Evolutionary conservation across 2,113 vertebrate genomes (phyloP), one percentile per base, ranked within the genome.

Genomic region (Dunckerocampus dactyliophorus): DNA sequence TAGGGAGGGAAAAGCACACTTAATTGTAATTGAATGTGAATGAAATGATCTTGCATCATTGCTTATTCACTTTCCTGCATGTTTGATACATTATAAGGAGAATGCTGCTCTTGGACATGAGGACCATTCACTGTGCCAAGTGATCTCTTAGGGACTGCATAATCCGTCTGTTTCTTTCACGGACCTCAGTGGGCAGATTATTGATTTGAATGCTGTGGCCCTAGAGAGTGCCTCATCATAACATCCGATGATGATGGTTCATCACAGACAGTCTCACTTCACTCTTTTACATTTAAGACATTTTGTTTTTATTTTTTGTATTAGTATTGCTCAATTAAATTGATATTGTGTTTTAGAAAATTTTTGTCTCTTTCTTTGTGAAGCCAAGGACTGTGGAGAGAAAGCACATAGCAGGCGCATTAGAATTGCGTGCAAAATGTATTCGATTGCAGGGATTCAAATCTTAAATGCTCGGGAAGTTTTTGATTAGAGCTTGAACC

Each of bases 51-150:
- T 83, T 57, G 81, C 67, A 79, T 86, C 83, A 81, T 76, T 71
- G 72, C 69, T 54, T 67, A 9, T 86, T 87, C 82, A 82, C 76
- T 83, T 88, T 75, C 34, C 51, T 47, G 71, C 80, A 79, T 72
- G 81, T 86, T 69, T 50, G 76, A 53, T 67, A 68, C 80, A 71
- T 77, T 81, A 79, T 65, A 61, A 62, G 72, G 49, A 81, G 67
- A 65, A 63, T 74, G 73, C 71, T 69, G 64, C 74, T 83, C 57
- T 60, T 67, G 67, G 73, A 80, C 82, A 78, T 52, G 70, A 85
- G 77, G 64, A 83, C 82, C 62, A 85, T 82, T 86, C 82, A 88
- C 85, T 74, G 79, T 79, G 79, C 85, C 79, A 85, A 86, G 80
- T 84, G 85, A 83, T 88, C 74, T 71, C 80, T 70, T 65, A 81